Percentiles rank a stretch among this genome's conserved stretches.
Evolutionary conservation across 53 echinoderm and acorn worm species (phyloP).

Genomic region (Hippasteria phrygiana): DNA sequence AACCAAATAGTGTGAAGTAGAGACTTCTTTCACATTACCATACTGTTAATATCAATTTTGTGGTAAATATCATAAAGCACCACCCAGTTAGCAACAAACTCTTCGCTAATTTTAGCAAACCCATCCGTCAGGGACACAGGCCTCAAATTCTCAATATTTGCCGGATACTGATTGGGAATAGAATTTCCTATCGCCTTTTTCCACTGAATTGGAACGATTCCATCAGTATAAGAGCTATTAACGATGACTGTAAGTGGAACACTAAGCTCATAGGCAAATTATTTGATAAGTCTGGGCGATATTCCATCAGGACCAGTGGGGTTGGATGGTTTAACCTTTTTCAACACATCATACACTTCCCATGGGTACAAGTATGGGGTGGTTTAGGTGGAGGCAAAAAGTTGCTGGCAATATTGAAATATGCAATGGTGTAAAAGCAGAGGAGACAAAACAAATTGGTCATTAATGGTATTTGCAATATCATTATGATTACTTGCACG

Average conservation of each 20-base stretch:
- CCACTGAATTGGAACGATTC: constrained; percentile 50
- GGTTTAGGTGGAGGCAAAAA: constrained; percentile 43
- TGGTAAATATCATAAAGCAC: constrained; percentile 52
- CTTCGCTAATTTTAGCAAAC: constrained; percentile 45
- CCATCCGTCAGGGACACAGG: constrained; percentile 57
- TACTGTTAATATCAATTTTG: too few relatives aligned
- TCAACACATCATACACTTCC: constrained; percentile 43
- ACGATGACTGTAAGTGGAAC: constrained; percentile 33
- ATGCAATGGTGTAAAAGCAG: constrained; percentile 21
- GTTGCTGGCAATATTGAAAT: constrained; percentile 9
- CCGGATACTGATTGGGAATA: constrained; percentile 50
- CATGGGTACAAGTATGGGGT: constrained; percentile 38
- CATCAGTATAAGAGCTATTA: constrained; percentile 54
- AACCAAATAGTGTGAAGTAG: too few relatives aligned
- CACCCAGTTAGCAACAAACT: constrained; percentile 48
- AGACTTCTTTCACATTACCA: too few relatives aligned
- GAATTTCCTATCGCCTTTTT: constrained; percentile 44
- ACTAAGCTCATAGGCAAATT: constrained; percentile 55
- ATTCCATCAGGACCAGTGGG: constrained; percentile 55
- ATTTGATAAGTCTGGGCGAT: constrained; percentile 53
- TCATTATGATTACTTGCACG: constrained; percentile 31
- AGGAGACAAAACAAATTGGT: constrained; percentile 38
- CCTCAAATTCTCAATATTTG: constrained; percentile 62
- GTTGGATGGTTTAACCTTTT: constrained; percentile 44
- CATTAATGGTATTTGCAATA: constrained; percentile 53